Conservation (phyloP, 2,797 vertebrate species). For the Crypturellus tataupa region DNA sequence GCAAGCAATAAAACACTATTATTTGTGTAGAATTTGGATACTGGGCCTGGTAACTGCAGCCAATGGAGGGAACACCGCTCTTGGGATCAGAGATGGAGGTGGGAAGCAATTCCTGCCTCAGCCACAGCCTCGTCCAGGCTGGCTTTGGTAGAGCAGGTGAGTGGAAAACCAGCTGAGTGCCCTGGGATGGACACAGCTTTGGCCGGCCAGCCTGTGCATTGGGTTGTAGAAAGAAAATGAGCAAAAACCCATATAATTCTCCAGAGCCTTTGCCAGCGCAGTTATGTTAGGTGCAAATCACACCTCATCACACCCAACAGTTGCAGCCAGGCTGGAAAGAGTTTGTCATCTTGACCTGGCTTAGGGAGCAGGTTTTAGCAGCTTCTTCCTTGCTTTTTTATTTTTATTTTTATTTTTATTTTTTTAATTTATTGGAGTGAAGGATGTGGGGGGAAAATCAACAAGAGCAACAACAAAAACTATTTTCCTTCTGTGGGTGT, state of each 20-base stretch:
- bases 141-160: not conserved
- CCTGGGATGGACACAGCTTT: not conserved
- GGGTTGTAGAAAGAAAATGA: not conserved
- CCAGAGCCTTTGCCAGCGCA: not conserved
- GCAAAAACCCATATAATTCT: not conserved
- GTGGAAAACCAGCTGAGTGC: not conserved
- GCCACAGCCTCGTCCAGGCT: too few relatives aligned
- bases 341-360: not conserved
- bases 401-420: too few relatives aligned
- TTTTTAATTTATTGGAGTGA: too few relatives aligned
- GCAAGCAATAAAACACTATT: not conserved
- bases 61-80: not conserved
- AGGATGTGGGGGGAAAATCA: too few relatives aligned
- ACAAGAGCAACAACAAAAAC: too few relatives aligned
- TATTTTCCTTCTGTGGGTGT: slow-evolving; percentile 55
- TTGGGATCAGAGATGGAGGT: not conserved
- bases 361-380: not conserved
- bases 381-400: not conserved
- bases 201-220: not conserved
- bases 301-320: not conserved
- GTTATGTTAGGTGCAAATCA: not conserved
- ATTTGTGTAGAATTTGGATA: not conserved
- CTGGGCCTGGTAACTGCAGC: not conserved
- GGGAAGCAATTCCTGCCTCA: not conserved
- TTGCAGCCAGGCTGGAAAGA: slow-evolving; percentile 46